Base-by-base conservation (phyloP, 2,797 vertebrate genomes). In the Mus spretus region DNA sequence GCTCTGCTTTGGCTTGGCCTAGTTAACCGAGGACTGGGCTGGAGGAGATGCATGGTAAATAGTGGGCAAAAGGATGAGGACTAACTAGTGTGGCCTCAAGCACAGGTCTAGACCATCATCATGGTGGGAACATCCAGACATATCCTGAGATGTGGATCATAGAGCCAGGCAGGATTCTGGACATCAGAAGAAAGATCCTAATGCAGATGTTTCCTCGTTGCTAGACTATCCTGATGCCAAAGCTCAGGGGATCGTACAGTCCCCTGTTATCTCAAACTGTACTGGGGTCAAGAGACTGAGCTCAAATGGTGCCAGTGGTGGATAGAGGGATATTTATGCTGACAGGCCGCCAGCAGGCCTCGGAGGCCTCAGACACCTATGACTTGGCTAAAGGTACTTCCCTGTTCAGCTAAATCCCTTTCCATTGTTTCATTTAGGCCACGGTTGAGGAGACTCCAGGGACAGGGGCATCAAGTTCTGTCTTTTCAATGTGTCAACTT, bases 1-100 rank as follows among this genome's bases (percentile, higher is more conserved):
- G 14, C 93, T 80, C 92, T 87, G 47, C 63, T 95, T 91, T 77
- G 20, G 77, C 89, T 95, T 91, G 91, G 57, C 89, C 72, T 96
- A 14, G 28, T 67, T 65, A 13, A 65, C 63, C 14, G 5, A 34
- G 65, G 65, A 34, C 65, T 14, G 65, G 28, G 28, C 65, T 67
- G 28, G 65, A 67, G 5, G 65, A 67, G 65, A 67, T 28, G 13
- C 28, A 34, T 34, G 65, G 65, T 34, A 67, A 31, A 67, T 15
- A 67, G 65, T 34, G 65, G 28, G 65, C 28, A 34, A 67, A 65
- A 67, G 63, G 28, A 67, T 65, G 28, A 28, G 14, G 63, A 67
- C 6, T 67, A 31, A 67, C 63, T 67, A 67, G 63, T 34, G 28
- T 14, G 28, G 13, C 31, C 28, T 65, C 28, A 65, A 13, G 63